Conservation (phyloP, 1,140 invertebrate species). For the Venturia canescens region DNA sequence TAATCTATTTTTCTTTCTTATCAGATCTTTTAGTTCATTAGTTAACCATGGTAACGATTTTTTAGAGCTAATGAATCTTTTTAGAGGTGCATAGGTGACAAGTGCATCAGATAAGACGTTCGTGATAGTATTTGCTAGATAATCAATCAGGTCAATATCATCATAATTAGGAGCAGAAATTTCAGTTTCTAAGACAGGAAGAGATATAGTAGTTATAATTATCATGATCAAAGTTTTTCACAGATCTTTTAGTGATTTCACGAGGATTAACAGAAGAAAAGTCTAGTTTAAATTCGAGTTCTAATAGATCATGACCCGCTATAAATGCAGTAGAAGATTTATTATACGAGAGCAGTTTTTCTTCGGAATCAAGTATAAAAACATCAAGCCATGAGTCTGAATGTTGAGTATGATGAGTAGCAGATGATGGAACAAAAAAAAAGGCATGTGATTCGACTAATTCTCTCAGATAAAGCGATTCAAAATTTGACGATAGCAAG, state of each 20-base stretch:
- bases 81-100: not conserved
- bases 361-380: slow-evolving; percentile 7
- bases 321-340: slow-evolving; percentile 33
- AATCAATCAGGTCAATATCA: too few species aligned
- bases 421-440: not conserved
- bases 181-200: too few species aligned
- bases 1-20: too few species aligned
- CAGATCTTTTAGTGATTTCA: not conserved
- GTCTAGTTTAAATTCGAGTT: too few species aligned
- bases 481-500: slow-evolving; percentile 20
- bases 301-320: slow-evolving; percentile 25
- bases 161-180: not conserved
- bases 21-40: not conserved
- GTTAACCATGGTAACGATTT: slow-evolving; percentile 14
- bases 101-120: not conserved
- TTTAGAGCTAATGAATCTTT: not conserved
- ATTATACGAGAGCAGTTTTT: slow-evolving; percentile 19
- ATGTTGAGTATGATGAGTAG: slow-evolving; percentile 9
- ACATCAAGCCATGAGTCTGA: slow-evolving; percentile 43
- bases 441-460: not conserved
- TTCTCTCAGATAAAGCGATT: not conserved
- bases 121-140: too few species aligned
- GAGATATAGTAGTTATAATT: too few species aligned
- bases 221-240: too few species aligned
- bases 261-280: not conserved